Base-by-base conservation (phyloP, 2,113 vertebrate genomes). In the Urocynchramus pylzowi region DNA sequence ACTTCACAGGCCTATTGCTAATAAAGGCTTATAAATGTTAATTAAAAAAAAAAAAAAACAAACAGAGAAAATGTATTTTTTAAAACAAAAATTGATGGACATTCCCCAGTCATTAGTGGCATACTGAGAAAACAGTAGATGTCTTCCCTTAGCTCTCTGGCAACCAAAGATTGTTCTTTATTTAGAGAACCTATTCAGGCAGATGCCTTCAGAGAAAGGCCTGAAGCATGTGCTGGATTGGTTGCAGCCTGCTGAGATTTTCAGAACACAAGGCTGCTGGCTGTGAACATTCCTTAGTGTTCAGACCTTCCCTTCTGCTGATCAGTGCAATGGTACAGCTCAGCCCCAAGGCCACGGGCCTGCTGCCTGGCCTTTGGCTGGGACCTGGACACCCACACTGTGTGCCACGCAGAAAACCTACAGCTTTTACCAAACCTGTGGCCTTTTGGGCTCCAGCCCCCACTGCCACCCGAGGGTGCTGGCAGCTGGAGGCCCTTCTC, bases 341-440 rank as follows among this genome's bases (percentile, higher is more conserved):
- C 31, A 81, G 67, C 77, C 35, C 13, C 54, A 54, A 47, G 52
- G 71, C 33, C 63, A 45, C 0, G 1, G 8, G 61, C 70, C 65
- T 79, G 49, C 87, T 45, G 24, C 49, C 42, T 5, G 7, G 35
- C 35, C 77, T 88, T n/a, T 47, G n/a, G 20, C 7, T 59, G 71
- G 75, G 31, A 42, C 22, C 9, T 0, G 0, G 28, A 31, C 47
- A 21, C n/a, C 67, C 22, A 13, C 2, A 41, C 9, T 0, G 2
- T 3, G 33, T 1, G 0, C n/a, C 76, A 41, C 6, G 69, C 13
- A 65, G 21, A 24, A 57, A 61, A 54, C 37, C 27, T 18, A 23
- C 18, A 86, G 67, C 27, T 69, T 47, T 69, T 42, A 30, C 50
- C 71, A 92, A 78, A 63, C 3, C 31, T 35, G 21, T 2, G 35